Evolutionary conservation across 2,888 invertebrate genomes (phyloP).

Genomic region (Willowsia nigromaculata): DNA sequence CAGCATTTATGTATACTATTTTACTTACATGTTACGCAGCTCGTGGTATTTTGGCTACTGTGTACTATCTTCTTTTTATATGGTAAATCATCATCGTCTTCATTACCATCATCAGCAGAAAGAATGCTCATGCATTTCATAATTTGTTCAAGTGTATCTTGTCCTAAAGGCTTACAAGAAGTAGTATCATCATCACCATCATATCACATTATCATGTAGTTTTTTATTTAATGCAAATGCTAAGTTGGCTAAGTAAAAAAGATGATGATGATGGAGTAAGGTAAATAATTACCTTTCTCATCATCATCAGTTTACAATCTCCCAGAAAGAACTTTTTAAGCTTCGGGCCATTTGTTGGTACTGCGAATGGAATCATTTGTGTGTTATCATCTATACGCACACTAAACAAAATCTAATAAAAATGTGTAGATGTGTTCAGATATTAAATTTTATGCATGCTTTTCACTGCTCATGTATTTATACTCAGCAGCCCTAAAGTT

Average conservation of each 20-base stretch:
- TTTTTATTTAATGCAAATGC: constrained; percentile 53
- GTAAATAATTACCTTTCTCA: constrained; percentile 70
- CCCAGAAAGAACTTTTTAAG: not conserved
- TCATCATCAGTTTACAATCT: constrained; percentile 46
- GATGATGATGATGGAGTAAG: constrained; percentile 64
- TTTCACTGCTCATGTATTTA: not conserved
- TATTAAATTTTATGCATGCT: not conserved
- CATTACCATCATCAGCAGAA: constrained; percentile 5
- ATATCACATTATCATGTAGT: constrained; percentile 42
- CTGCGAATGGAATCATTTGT: constrained; percentile 23
- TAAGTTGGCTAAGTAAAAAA: constrained; percentile 51
- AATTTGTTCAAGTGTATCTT: constrained; percentile 46
- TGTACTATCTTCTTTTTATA: not conserved
- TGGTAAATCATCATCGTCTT: not conserved
- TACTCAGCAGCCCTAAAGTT: not conserved
- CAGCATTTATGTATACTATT: not conserved
- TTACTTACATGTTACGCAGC: constrained; percentile 19
- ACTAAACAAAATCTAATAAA: not conserved
- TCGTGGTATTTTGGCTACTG: constrained; percentile 65
- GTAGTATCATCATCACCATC: constrained; percentile 43
- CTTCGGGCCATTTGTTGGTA: constrained; percentile 37
- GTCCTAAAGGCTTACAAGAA: constrained; percentile 2
- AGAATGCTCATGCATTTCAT: constrained; percentile 17
- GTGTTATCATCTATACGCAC: not conserved
- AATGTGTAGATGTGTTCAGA: not conserved